These are phyloP conservation scores for Loris lydekkerianus DNA, from an alignment of 2,797 vertebrate species.

Conservation along the genomic window DNA sequence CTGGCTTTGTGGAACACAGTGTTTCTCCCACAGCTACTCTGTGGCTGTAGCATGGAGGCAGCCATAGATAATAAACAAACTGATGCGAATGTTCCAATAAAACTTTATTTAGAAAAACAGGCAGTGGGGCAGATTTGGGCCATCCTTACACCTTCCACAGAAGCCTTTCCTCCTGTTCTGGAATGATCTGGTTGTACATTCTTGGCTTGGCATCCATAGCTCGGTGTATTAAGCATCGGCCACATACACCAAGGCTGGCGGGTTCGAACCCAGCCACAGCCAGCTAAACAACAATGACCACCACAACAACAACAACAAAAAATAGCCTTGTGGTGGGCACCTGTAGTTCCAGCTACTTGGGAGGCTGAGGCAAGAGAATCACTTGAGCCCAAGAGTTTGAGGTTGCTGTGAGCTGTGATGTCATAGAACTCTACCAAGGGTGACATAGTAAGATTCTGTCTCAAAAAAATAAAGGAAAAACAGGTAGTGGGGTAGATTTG, in stretches of 20 bases:
- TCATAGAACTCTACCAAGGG: too few species aligned
- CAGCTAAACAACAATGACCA: too few species aligned
- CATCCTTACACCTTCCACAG: not conserved
- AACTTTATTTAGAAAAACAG: slow-evolving; percentile 59
- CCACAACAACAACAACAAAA: too few species aligned
- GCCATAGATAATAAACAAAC: not conserved
- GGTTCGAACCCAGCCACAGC: too few species aligned
- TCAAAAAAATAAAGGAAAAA: not conserved
- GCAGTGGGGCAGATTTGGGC: not conserved
- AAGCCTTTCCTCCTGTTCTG: not conserved
- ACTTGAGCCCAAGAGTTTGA: too few species aligned
- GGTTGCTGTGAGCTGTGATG: too few species aligned
- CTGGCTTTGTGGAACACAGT: not conserved
- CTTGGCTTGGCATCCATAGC: not conserved
- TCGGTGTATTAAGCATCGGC: too few species aligned
- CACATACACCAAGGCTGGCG: too few species aligned
- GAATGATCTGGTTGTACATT: not conserved
- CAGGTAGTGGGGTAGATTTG: not conserved
- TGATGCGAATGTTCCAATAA: not conserved
- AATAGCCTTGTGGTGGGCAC: too few species aligned
- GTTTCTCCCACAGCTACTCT: not conserved
- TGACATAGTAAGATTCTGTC: too few species aligned
- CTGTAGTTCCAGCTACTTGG: too few species aligned
- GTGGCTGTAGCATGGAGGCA: not conserved
- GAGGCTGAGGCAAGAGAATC: too few species aligned